Conservation (phyloP, 2,888 invertebrate genomes). For the Hirtodrosophila histrioides region DNA sequence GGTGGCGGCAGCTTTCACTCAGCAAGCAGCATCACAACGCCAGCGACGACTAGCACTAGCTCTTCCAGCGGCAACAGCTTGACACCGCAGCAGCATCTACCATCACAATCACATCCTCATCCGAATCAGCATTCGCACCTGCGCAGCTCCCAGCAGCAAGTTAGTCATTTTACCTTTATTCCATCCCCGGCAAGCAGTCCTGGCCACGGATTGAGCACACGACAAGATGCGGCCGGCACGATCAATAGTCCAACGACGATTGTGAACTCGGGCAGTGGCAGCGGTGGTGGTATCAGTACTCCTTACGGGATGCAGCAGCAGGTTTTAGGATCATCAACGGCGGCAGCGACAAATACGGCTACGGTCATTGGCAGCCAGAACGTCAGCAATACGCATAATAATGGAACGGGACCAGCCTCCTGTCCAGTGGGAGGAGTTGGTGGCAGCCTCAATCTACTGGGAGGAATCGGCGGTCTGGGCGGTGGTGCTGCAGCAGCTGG, state of each 20-base stretch:
- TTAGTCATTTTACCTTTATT: slow-evolving; percentile 74
- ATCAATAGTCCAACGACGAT: slow-evolving; percentile 78
- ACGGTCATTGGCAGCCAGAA: slow-evolving; percentile 23
- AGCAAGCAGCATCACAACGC: slow-evolving; percentile 65
- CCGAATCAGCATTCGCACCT: slow-evolving; percentile 37
- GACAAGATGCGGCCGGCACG: slow-evolving; percentile 72
- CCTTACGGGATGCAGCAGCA: slow-evolving; percentile 73
- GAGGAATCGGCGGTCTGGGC: slow-evolving; percentile 64
- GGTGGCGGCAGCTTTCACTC: slow-evolving; percentile 56
- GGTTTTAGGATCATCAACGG: slow-evolving; percentile 26
- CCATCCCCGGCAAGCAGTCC: slow-evolving; percentile 67
- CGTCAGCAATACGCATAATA: slow-evolving; percentile 48
- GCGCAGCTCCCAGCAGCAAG: slow-evolving; percentile 46
- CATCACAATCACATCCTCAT: slow-evolving; percentile 11
- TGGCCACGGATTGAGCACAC: slow-evolving; percentile 63
- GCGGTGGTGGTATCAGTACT: slow-evolving; percentile 70
- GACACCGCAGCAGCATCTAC: slow-evolving; percentile 63
- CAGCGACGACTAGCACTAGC: slow-evolving; percentile 74
- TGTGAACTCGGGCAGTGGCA: slow-evolving; percentile 78
- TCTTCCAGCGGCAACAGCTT: slow-evolving; percentile 73
- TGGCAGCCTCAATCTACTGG: slow-evolving; percentile 58
- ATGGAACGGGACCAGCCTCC: slow-evolving; percentile 44
- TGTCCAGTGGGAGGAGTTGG: slow-evolving; percentile 51
- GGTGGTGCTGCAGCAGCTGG: slow-evolving; percentile 72
- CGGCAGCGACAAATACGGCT: slow-evolving; percentile 13